phyloP scores from a whole-genome alignment of 2,888 invertebrate species.

The Polydrusus tereticollis region DNA sequence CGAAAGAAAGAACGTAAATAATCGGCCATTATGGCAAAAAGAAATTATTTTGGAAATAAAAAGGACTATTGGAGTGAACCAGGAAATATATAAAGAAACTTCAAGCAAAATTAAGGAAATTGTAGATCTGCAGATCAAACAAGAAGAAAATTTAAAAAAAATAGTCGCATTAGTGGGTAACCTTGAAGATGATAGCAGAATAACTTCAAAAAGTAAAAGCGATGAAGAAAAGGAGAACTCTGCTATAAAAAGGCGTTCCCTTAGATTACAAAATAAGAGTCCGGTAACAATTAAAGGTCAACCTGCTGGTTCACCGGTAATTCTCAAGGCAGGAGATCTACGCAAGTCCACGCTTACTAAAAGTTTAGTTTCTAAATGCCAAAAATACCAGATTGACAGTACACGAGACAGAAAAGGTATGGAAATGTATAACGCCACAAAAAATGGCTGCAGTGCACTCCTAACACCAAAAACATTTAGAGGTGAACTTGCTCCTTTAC shows the following conservation, averaged over 20 bases:
- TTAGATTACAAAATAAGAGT: slow-evolving; percentile 27
- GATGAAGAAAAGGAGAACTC: slow-evolving; percentile 22
- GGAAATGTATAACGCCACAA: slow-evolving; percentile 28
- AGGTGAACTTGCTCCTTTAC: neutral
- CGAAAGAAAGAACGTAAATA: neutral
- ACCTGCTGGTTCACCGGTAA: slow-evolving; percentile 26
- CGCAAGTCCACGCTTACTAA: slow-evolving; percentile 34
- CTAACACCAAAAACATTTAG: slow-evolving; percentile 27
- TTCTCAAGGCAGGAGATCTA: slow-evolving; percentile 33
- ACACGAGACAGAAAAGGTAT: slow-evolving; percentile 24
- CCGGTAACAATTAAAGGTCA: neutral
- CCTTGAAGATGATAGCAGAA: neutral
- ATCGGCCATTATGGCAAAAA: neutral
- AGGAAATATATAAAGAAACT: slow-evolving; percentile 13
- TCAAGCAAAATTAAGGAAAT: slow-evolving; percentile 22
- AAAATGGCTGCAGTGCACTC: slow-evolving; percentile 14
- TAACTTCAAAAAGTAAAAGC: neutral
- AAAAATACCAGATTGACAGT: slow-evolving; percentile 36
- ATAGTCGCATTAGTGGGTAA: neutral
- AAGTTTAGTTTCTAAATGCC: slow-evolving; percentile 33
- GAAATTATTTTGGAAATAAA: slow-evolving; percentile 16
- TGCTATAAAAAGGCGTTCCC: slow-evolving; percentile 18
- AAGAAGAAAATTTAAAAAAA: slow-evolving; percentile 17
- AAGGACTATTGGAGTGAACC: neutral
- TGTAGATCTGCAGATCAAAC: slow-evolving; percentile 4